Evolutionary conservation across 2,113 vertebrate genomes (phyloP).

Genomic region (Sus scrofa): T2T-Sscrofa CM000820.6:47109501-47110000

Average conservation of each 20-base stretch:
- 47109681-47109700: neutral
- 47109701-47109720: neutral
- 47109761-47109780: neutral
- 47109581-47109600: neutral
- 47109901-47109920: neutral
- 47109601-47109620: neutral
- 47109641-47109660: neutral
- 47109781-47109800: neutral
- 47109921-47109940: neutral
- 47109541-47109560: neutral
- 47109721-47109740: neutral
- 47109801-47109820: neutral
- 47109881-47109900: neutral
- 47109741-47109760: neutral
- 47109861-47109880: neutral
- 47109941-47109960: neutral
- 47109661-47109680: neutral
- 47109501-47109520: constrained; percentile 38
- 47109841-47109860: neutral
- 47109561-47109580: neutral
- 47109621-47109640: neutral
- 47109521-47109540: constrained; percentile 24
- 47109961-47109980: neutral
- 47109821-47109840: neutral
- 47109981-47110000: neutral